Percentiles rank a stretch among this genome's conserved stretches.
These are phyloP conservation scores for Puma concolor DNA, from an alignment of 2,113 vertebrate genomes.

Conservation along the genomic window DNA sequence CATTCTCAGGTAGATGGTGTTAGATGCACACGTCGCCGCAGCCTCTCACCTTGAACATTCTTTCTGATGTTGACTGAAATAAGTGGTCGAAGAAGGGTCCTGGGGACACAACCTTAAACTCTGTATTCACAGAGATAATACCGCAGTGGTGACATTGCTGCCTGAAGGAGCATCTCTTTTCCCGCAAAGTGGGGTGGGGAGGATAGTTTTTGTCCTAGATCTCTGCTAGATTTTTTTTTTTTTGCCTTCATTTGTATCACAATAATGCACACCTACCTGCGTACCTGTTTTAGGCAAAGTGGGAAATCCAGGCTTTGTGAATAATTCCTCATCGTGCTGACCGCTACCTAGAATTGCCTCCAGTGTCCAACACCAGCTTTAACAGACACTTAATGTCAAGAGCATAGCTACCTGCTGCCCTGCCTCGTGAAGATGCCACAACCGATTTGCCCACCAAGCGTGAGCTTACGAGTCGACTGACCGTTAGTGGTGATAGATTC, in stretches of 20 bases:
- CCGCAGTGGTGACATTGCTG: rapidly evolving
- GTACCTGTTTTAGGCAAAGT: background rate
- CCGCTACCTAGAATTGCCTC: background rate
- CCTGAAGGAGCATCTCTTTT: background rate
- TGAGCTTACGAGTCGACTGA: background rate
- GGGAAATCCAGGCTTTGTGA: background rate
- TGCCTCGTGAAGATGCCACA: background rate
- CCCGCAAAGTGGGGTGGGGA: background rate
- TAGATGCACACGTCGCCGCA: background rate
- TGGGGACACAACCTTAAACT: background rate
- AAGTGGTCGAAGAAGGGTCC: background rate
- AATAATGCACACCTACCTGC: no score
- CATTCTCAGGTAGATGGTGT: background rate
- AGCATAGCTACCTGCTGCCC: background rate
- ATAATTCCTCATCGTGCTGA: background rate
- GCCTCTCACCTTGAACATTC: background rate
- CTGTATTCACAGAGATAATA: background rate
- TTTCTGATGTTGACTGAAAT: background rate
- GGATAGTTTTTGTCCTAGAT: background rate
- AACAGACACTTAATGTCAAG: background rate
- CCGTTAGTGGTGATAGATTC: background rate
- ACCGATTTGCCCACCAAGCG: background rate
- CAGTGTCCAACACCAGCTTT: background rate
- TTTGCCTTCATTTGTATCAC: background rate
- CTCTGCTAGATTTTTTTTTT: background rate